phyloP scores from a whole-genome alignment of 2,113 vertebrate genomes.

The Cinclus cinclus region DNA sequence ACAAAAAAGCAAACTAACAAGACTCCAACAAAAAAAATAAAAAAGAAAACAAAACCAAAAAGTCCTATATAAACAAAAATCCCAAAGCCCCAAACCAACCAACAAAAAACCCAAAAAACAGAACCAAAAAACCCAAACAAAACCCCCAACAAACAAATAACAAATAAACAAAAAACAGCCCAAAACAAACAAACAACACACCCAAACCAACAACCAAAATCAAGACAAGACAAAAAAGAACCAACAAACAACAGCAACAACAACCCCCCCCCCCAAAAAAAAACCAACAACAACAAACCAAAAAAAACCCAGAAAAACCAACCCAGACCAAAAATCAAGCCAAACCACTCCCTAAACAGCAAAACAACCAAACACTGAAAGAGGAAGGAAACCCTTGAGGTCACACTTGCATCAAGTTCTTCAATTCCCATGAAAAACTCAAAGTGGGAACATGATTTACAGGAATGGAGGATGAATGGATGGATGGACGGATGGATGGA shows the following conservation, averaged over 20 bases:
- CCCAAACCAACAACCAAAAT: not conserved
- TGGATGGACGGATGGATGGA: not conserved
- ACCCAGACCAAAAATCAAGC: not conserved
- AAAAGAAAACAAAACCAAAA: too few species aligned
- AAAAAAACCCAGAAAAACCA: not conserved
- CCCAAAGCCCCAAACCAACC: not conserved
- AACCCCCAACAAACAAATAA: not conserved
- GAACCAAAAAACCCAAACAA: not conserved
- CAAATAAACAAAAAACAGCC: not conserved
- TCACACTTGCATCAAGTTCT: not conserved
- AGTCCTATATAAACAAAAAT: not conserved
- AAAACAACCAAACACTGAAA: not conserved
- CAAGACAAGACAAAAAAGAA: too few species aligned
- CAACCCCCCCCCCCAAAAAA: too few species aligned
- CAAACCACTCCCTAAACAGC: rapidly evolving
- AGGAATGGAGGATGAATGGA: not conserved
- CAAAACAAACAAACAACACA: not conserved
- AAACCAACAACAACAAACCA: not conserved
- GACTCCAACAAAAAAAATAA: too few species aligned
- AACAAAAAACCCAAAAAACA: too few species aligned
- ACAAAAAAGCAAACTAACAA: too few species aligned
- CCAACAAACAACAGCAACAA: not conserved
- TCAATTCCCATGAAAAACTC: not conserved
- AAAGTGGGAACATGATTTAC: rapidly evolving
- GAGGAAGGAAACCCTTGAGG: not conserved